phyloP scores from a whole-genome alignment of 2,888 invertebrate species.

The Ligdia adustata region DNA sequence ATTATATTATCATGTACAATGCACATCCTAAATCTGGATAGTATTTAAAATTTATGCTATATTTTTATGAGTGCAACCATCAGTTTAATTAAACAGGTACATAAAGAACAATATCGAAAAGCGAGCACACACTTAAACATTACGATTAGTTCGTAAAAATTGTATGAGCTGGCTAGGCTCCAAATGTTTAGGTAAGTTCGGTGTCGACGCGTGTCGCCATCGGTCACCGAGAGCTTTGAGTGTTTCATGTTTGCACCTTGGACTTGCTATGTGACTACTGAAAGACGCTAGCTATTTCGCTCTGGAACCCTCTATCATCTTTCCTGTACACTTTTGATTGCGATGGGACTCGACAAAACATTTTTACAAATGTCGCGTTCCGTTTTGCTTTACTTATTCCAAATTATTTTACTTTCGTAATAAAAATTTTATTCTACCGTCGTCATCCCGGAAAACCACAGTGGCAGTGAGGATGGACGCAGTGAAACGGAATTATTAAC shows the following conservation, averaged over 20 bases:
- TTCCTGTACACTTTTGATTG: conserved; percentile 82
- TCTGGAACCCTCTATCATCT: conserved; percentile 82
- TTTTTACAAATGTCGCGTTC: conserved; percentile 50
- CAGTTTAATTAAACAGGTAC: no score
- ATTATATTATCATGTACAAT: not conserved
- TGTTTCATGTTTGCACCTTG: conserved; percentile 86
- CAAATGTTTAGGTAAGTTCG: conserved; percentile 72
- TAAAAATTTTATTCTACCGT: conserved; percentile 5
- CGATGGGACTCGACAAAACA: conserved; percentile 72
- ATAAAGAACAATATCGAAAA: no score
- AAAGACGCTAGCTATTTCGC: conserved; percentile 82
- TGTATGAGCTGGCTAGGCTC: conserved; percentile 42
- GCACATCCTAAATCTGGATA: no score
- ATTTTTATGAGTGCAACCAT: no score
- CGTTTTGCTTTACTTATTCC: conserved; percentile 48
- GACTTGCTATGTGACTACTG: conserved; percentile 84
- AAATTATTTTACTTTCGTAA: conserved; percentile 27
- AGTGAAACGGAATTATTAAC: conserved; percentile 58
- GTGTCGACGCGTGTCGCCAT: conserved; percentile 64
- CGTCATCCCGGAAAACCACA: conserved; percentile 13
- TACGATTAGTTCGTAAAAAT: no score
- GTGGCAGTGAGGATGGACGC: conserved; percentile 24
- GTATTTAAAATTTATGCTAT: no score
- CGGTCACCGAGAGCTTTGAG: conserved; percentile 84
- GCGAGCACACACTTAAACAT: no score